Percentiles rank a stretch among this genome's conserved stretches.
These are phyloP conservation scores for Notiomystis cincta DNA, from an alignment of 2,113 vertebrate genomes.

Conservation along the genomic window DNA sequence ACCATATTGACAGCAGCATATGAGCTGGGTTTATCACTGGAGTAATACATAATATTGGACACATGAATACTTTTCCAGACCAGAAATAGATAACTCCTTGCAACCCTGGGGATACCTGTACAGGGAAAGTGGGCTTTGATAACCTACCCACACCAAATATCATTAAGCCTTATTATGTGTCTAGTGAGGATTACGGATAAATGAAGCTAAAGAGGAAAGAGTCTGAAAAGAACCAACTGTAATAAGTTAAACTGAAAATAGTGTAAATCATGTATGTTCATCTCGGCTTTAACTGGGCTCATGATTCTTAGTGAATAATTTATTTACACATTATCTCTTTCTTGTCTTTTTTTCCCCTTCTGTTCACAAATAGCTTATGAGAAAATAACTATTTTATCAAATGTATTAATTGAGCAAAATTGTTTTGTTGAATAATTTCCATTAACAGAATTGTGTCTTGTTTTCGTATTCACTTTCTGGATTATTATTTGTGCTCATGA, in stretches of 20 bases:
- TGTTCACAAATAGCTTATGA: neutral
- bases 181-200: neutral
- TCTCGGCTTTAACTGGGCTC: neutral
- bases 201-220: neutral
- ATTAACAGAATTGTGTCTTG: neutral
- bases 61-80: neutral
- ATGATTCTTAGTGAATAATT: neutral
- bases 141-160: neutral
- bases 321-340: neutral
- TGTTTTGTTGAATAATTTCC: neutral
- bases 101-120: neutral
- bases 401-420: neutral
- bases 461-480: neutral
- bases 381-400: neutral
- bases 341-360: accelerated
- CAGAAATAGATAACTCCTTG: neutral
- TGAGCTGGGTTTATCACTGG: neutral
- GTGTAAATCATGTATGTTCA: neutral
- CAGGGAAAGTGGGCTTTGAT: neutral
- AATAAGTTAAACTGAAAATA: neutral
- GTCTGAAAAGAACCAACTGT: neutral
- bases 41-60: neutral
- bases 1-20: neutral
- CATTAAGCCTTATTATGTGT: neutral
- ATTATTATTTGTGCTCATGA: neutral